Percentiles rank a stretch among this genome's conserved stretches.
These are phyloP conservation scores for Caenorhabditis sinica DNA, from an alignment of 2,888 invertebrate species.

Conservation along the genomic window DNA sequence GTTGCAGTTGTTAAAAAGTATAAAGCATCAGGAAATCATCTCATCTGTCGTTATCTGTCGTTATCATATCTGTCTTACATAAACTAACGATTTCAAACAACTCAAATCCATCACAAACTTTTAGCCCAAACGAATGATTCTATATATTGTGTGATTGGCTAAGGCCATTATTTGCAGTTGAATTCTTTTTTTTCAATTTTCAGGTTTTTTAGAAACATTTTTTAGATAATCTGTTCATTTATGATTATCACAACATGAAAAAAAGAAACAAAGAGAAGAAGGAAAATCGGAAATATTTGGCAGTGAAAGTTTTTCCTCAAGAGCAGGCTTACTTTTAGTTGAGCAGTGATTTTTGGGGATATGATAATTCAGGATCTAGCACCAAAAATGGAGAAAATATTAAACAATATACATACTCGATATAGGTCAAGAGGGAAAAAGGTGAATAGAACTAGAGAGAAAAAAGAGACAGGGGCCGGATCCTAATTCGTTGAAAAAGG, in stretches of 20 bases:
- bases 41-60: no score
- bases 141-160: no score
- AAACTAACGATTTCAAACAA: no score
- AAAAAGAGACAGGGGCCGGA: not conserved
- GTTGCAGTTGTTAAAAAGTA: no score
- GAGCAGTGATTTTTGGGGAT: constrained; percentile 58
- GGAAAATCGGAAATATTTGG: constrained; percentile 48
- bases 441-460: constrained; percentile 25
- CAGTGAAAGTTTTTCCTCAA: constrained; percentile 49
- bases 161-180: no score
- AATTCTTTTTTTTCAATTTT: not conserved
- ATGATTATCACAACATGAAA: constrained; percentile 29
- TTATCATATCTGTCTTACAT: no score
- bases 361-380: constrained; percentile 55
- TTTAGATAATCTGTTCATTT: constrained; percentile 34
- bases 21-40: no score
- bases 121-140: no score
- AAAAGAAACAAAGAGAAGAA: constrained; percentile 17
- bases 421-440: not conserved
- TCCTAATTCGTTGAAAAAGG: constrained; percentile 3
- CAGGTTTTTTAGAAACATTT: not conserved
- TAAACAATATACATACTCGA: constrained; percentile 51
- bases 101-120: no score
- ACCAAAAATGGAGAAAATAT: constrained; percentile 50
- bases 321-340: constrained; percentile 41